Base-by-base conservation (phyloP, 2,888 invertebrate genomes). In the Melitaea athalia region DNA sequence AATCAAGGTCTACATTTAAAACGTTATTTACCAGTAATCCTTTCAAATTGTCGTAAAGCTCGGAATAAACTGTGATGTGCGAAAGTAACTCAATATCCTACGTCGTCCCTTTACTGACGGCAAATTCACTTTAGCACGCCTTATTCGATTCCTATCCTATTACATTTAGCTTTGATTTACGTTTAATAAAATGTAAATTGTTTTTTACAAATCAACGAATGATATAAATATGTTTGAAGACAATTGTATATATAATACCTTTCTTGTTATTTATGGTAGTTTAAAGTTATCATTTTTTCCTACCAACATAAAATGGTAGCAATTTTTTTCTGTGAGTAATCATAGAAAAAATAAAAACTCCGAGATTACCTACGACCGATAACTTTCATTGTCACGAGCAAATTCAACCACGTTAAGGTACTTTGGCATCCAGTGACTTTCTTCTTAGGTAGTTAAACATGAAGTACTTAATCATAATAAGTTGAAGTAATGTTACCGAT, bases 61-160 rank as follows among this genome's bases (percentile, higher is more conserved):
- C 10, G 47, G 47, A n/a, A n/a, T 49, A 49, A 49, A 49, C n/a
- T 49, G 47, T 49, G 6, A 14, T 14, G n/a, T 49, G n/a, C 14
- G 47, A 3, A 14, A 49, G 14, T 12, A 49, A 49, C 47, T 49
- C 47, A 49, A 49, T 49, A 49, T 49, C 14, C 47, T n/a, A 14
- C 47, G 47, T 6, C 14, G 38, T n/a, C n/a, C 47, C n/a, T 49
- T 49, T 49, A 49, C n/a, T n/a, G 47, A 49, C 14, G 5, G 47
- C 6, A n/a, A 49, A 49, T 49, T 14, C 47, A 14, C n/a, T 49
- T 49, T 49, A 49, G 47, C 47, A 49, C 47, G n/a, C 47, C 47
- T 45, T 49, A 49, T 49, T 49, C n/a, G 47, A 49, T 49, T 49
- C 47, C n/a, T 49, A 49, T 49, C n/a, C n/a, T 6, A 12, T 49